Base-by-base conservation (phyloP, 2,888 invertebrate species). In the Stenichneumon culpator region DNA sequence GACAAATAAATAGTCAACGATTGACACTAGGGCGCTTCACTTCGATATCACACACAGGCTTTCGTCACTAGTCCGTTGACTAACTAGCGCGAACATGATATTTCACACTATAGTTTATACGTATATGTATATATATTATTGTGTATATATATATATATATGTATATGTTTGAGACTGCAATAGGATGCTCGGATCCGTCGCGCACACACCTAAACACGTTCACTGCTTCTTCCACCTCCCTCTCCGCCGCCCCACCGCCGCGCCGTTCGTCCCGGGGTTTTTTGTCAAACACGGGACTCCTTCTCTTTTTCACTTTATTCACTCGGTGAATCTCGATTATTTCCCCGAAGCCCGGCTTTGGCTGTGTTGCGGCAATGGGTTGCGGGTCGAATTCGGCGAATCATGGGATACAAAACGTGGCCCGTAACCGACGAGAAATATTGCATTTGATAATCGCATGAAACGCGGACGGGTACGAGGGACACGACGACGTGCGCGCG, bases 401-500 rank as follows among this genome's bases (percentile, higher is more conserved):
- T 28, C 11, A 14, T 39, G 39, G 11, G 39, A 39, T 39, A 28
- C 60, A 16, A 63, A 28, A 63, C 25, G 4, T 25, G 3, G 57
- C 47, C 32, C 28, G 16, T 32, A 25, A 16, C n/a, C 28, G 63
- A 16, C 50, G 32, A 32, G 32, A n/a, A 19, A 25, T 63, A 63
- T 28, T 52, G 70, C n/a, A 52, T 57, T 47, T 28, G 28, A 63
- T 67, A 67, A 39, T 11, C 60, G 16, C 14, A 47, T 44, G 28
- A 65, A 65, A 65, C 28, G 63, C 67, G 44, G 44, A 57, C 22
- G 25, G 57, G 25, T 22, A 82, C 82, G 74, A 74, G 57, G 50
- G 67, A 80, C 74, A 77, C 54, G 80, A 84, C 85, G 81, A 86
- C 83, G 84, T 86, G 82, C 88, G 86, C 86, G 87, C 88, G 87